phyloP scores from a whole-genome alignment of 2,888 invertebrate genomes.

The Hyles lineata region DNA sequence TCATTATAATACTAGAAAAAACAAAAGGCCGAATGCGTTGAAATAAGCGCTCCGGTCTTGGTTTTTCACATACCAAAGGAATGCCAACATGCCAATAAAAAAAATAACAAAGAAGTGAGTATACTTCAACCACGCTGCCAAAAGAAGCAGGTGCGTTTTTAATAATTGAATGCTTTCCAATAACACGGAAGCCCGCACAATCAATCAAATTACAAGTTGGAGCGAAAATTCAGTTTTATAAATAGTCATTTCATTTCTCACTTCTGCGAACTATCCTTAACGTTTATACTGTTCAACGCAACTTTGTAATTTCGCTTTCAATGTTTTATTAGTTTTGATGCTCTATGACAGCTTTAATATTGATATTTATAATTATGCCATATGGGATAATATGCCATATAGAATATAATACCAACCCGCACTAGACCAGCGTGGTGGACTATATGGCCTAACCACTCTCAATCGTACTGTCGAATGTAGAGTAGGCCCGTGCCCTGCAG shows the following conservation, averaged over 20 bases:
- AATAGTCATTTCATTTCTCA: slow-evolving; percentile 22
- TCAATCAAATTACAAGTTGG: slow-evolving; percentile 40
- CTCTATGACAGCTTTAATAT: neutral
- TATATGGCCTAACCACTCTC: no score
- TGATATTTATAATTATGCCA: no score
- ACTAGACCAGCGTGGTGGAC: no score
- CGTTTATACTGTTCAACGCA: neutral
- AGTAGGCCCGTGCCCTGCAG: no score
- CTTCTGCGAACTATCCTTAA: slow-evolving; percentile 33
- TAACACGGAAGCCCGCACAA: slow-evolving; percentile 42
- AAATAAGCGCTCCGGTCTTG: no score
- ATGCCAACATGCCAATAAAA: neutral
- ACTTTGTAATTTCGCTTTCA: slow-evolving; percentile 6
- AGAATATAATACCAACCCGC: no score
- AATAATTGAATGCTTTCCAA: slow-evolving; percentile 43
- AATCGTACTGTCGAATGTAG: no score
- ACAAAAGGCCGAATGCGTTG: no score
- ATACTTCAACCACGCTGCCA: neutral
- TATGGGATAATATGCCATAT: no score
- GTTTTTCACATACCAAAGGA: neutral
- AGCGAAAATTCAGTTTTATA: slow-evolving; percentile 28
- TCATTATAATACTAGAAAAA: no score
- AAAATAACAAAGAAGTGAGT: neutral
- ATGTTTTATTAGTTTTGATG: neutral
- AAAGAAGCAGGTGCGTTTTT: slow-evolving; percentile 28